Percentiles rank a stretch among this genome's conserved stretches.
These are phyloP conservation scores for Drosophila virilis DNA, from an alignment of 1,140 invertebrate genomes.

Conservation along the genomic window DNA sequence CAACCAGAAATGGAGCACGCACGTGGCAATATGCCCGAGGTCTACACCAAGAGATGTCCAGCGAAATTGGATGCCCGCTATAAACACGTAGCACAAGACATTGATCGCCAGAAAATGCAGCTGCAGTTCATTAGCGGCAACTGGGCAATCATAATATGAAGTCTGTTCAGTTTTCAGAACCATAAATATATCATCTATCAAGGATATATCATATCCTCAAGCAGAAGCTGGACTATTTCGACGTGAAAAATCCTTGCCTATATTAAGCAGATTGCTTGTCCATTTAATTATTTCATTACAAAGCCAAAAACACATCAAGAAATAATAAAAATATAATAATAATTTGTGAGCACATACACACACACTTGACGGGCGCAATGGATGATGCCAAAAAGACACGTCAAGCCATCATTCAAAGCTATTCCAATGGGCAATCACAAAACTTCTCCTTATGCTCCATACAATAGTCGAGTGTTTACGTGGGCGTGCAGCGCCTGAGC, in stretches of 20 bases:
- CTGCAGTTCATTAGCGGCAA: constrained; percentile 30
- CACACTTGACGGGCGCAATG: constrained; percentile 38
- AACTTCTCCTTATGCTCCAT: constrained; percentile 18
- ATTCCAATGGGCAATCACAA: constrained; percentile 27
- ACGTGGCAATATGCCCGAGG: constrained; percentile 56
- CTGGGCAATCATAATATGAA: constrained; percentile 27
- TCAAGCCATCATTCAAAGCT: constrained; percentile 45
- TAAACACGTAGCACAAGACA: constrained; percentile 8
- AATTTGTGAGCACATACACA: constrained; percentile 65
- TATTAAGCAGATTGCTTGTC: constrained; percentile 35
- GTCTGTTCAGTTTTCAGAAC: background rate
- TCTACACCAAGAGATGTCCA: background rate
- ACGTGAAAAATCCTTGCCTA: background rate
- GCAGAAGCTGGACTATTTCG: background rate
- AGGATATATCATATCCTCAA: background rate
- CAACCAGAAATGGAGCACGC: constrained; percentile 69
- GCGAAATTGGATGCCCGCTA: constrained; percentile 69
- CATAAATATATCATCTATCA: background rate
- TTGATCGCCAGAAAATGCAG: constrained; percentile 21
- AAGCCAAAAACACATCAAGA: constrained; percentile 27
- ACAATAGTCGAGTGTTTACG: constrained; percentile 38
- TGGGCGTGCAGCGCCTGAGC: constrained; percentile 43
- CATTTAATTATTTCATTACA: constrained; percentile 69
- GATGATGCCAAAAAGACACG: constrained; percentile 23
- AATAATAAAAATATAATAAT: constrained; percentile 53